phyloP scores from a whole-genome alignment of 2,797 vertebrate genomes.

The Morus bassanus region DNA sequence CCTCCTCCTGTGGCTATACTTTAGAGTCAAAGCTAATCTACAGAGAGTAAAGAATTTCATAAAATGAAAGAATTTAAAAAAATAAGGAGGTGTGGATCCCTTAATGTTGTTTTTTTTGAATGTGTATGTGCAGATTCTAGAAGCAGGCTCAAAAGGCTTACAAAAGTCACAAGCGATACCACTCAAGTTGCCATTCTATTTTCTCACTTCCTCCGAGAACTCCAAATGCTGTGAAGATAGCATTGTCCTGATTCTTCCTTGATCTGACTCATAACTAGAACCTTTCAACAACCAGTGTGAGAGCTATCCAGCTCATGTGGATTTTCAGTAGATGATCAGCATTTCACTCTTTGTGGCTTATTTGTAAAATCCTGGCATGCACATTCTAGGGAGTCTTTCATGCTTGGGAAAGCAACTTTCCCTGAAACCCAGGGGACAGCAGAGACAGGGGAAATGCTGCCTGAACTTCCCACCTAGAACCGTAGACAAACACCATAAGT shows the following conservation, averaged over 20 bases:
- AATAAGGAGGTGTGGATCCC: fast-evolving
- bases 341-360: neutral
- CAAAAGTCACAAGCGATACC: neutral
- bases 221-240: neutral
- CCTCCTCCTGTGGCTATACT: neutral
- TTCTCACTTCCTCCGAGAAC: neutral
- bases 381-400: fast-evolving
- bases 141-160: neutral
- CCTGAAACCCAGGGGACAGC: neutral
- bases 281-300: neutral
- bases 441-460: neutral
- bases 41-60: neutral
- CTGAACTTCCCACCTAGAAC: neutral
- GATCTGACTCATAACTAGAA: neutral
- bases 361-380: neutral
- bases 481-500: neutral
- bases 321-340: neutral
- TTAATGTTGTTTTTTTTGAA: neutral
- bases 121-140: neutral
- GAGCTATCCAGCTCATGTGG: neutral
- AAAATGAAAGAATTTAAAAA: neutral
- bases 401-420: neutral
- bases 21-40: neutral
- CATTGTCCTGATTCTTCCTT: neutral
- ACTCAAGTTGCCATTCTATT: neutral